Evolutionary conservation across 2,113 vertebrate species (phyloP).

Genomic region (Percina caprodes): DNA sequence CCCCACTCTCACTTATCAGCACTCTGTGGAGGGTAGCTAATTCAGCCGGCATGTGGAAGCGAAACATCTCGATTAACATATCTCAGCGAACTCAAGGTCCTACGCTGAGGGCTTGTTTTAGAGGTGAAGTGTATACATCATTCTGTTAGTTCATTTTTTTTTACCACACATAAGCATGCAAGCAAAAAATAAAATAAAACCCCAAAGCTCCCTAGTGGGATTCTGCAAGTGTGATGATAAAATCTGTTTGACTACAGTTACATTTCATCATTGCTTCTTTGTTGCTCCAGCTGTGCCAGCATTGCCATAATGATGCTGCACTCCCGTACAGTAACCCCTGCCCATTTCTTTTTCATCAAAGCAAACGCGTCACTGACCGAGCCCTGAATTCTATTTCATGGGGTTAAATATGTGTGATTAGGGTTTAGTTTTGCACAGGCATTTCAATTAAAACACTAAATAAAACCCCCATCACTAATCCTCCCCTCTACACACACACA

Average conservation of each 20-base stretch:
- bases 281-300: slow-evolving; percentile 66
- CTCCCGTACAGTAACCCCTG: slow-evolving; percentile 29
- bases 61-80: slow-evolving; percentile 59
- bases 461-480: slow-evolving; percentile 51
- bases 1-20: slow-evolving; percentile 36
- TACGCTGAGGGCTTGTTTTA: slow-evolving; percentile 54
- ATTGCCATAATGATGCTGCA: slow-evolving; percentile 37
- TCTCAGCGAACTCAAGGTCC: slow-evolving; percentile 53
- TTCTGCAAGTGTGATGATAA: slow-evolving; percentile 42
- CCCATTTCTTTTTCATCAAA: slow-evolving; percentile 58
- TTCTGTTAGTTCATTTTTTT: slow-evolving; percentile 68
- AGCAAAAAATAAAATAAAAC: slow-evolving; percentile 1
- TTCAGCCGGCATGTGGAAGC: slow-evolving; percentile 32
- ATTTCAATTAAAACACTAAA: slow-evolving; percentile 54
- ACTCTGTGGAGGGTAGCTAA: slow-evolving; percentile 17
- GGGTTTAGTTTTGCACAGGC: slow-evolving; percentile 26
- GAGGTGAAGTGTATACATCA: slow-evolving; percentile 68
- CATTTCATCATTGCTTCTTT: slow-evolving; percentile 64
- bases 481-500: neutral
- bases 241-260: slow-evolving; percentile 66
- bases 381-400: slow-evolving; percentile 22
- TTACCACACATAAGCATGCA: slow-evolving; percentile 29
- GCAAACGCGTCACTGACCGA: slow-evolving; percentile 3
- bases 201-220: slow-evolving; percentile 25
- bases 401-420: slow-evolving; percentile 38